phyloP scores from a whole-genome alignment of 2,888 invertebrate species.

The Orthosia gothica region DNA sequence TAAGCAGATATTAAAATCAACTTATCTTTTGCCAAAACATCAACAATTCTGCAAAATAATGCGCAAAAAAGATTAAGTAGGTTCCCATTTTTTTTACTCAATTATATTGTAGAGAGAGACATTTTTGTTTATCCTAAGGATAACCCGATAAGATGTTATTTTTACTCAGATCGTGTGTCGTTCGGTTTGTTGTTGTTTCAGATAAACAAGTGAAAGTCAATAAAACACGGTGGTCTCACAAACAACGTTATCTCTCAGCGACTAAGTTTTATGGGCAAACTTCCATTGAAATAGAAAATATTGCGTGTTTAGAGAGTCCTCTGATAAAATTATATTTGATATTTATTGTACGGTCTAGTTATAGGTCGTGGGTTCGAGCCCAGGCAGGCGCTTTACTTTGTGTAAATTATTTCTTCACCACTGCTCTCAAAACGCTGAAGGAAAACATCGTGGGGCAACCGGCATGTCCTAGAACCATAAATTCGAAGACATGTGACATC shows the following conservation, averaged over 20 bases:
- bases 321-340: constrained; percentile 25
- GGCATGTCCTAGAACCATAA: no score
- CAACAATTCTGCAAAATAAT: not conserved
- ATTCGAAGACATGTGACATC: no score
- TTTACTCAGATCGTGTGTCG: constrained; percentile 34
- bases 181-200: constrained; percentile 37
- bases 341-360: constrained; percentile 6
- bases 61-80: not conserved
- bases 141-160: constrained; percentile 35
- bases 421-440: no score
- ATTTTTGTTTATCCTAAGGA: constrained; percentile 19
- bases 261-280: constrained; percentile 32
- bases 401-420: no score
- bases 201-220: constrained; percentile 58
- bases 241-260: constrained; percentile 45
- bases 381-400: no score
- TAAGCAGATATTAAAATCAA: not conserved
- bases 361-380: no score
- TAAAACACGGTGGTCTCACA: constrained; percentile 46
- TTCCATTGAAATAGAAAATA: constrained; percentile 39
- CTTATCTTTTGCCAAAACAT: constrained; percentile 3
- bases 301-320: constrained; percentile 14
- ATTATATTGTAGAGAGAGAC: constrained; percentile 1
- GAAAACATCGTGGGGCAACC: no score
- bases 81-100: not conserved